Percentiles rank a stretch among this genome's conserved stretches.
Conservation (phyloP, 1,140 invertebrate genomes). For the Macrobrachium nipponense region DNA sequence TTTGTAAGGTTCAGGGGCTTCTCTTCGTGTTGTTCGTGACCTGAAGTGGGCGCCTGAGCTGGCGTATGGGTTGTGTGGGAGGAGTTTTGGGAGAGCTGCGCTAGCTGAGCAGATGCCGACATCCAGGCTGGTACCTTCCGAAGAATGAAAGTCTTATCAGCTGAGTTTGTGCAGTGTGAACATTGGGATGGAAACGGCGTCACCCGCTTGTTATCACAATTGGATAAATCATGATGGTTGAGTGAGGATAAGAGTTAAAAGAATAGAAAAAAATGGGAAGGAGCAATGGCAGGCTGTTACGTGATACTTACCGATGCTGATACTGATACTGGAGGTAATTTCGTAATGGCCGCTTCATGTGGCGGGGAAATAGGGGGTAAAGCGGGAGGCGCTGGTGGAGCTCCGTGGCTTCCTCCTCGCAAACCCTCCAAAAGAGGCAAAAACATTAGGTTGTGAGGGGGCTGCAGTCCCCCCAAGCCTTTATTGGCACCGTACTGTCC, state of each 20-base stretch:
- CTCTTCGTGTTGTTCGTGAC: constrained; percentile 70
- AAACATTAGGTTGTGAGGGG: constrained; percentile 73
- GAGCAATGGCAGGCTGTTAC: not conserved
- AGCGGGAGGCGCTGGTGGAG: constrained; percentile 68
- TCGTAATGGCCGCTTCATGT: constrained; percentile 72
- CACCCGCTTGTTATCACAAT: too few species aligned
- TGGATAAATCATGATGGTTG: too few species aligned
- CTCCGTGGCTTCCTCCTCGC: constrained; percentile 65
- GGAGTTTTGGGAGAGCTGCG: constrained; percentile 62
- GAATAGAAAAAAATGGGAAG: not conserved
- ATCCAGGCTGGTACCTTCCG: constrained; percentile 62
- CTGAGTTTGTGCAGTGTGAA: too few species aligned
- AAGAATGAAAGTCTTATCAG: not conserved
- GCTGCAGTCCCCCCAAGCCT: constrained; percentile 48
- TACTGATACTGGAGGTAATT: constrained; percentile 45
- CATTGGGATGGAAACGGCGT: too few species aligned
- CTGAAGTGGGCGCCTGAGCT: constrained; percentile 38
- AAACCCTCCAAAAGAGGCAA: constrained; percentile 75
- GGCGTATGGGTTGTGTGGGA: constrained; percentile 45
- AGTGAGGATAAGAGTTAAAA: too few species aligned
- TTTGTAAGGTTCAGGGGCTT: constrained; percentile 89
- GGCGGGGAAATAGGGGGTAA: constrained; percentile 68
- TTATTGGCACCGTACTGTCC: constrained; percentile 59
- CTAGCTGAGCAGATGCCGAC: constrained; percentile 63
- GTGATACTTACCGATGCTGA: constrained; percentile 40